Evolutionary conservation across 2,797 vertebrate species (phyloP).

Genomic region (Carcharodon carcharias): DNA sequence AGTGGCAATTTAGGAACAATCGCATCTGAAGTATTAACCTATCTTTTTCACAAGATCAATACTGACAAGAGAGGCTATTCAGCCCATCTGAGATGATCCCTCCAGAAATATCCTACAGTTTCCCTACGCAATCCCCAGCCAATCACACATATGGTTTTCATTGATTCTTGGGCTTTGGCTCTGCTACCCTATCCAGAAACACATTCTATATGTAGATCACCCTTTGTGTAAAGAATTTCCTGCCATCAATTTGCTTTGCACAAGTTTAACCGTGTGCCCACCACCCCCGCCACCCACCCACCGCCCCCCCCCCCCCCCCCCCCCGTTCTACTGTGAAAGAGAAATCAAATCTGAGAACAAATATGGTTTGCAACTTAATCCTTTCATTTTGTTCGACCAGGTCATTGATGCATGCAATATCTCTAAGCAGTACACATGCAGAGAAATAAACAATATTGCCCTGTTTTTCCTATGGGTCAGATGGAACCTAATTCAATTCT

Average conservation of each 20-base stretch:
- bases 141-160: neutral
- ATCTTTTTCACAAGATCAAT: neutral
- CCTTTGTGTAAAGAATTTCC: neutral
- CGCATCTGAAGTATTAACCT: neutral
- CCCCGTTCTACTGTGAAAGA: neutral
- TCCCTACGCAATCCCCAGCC: no score
- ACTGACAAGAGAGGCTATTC: neutral
- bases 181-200: neutral
- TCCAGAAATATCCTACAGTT: neutral
- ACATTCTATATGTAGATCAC: neutral
- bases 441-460: neutral
- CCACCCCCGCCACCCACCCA: no score
- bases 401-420: neutral
- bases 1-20: neutral
- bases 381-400: neutral
- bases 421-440: neutral
- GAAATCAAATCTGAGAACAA: neutral
- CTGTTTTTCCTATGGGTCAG: neutral
- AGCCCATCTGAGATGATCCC: neutral
- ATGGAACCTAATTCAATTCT: neutral
- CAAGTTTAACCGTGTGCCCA: neutral
- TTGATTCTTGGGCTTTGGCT: neutral
- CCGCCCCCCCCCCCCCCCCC: neutral
- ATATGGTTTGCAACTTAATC: neutral
- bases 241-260: neutral